phyloP scores from a whole-genome alignment of 2,797 vertebrate species.

The Manis javanica region DNA sequence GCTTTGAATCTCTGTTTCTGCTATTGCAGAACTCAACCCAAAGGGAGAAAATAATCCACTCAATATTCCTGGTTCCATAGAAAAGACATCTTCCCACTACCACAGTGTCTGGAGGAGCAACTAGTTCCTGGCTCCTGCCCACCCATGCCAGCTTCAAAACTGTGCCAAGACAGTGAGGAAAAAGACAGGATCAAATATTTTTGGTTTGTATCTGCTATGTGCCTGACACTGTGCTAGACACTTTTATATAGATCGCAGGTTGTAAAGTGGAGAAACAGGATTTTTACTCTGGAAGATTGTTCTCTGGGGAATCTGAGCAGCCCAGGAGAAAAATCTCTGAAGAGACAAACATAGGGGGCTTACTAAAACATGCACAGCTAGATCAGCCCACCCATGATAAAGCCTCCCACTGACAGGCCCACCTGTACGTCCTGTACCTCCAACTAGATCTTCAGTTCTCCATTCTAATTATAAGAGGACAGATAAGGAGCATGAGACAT shows the following conservation, averaged over 20 bases:
- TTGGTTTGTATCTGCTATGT: not conserved
- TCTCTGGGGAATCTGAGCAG: not conserved
- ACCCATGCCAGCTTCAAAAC: not conserved
- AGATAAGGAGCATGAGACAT: not conserved
- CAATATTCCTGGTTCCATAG: not conserved
- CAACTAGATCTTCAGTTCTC: not conserved
- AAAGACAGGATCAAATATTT: not conserved
- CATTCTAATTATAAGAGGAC: not conserved
- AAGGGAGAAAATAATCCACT: conserved; percentile 2
- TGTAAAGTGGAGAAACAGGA: not conserved
- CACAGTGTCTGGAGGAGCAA: not conserved
- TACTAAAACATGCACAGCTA: not conserved
- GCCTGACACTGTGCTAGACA: not conserved
- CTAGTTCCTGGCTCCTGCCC: not conserved
- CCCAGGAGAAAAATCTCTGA: not conserved
- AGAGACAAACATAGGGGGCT: not conserved
- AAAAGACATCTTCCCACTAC: not conserved
- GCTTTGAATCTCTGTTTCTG: not conserved
- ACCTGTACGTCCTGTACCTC: not conserved
- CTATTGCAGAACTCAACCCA: not conserved
- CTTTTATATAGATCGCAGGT: not conserved
- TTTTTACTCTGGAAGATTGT: not conserved
- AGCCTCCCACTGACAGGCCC: not conserved
- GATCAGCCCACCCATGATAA: not conserved
- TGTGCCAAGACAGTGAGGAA: not conserved